Evolutionary conservation across 1,140 invertebrate genomes (phyloP), one percentile per base, ranked within the genome.

Genomic region (Drosophila guanche): DNA sequence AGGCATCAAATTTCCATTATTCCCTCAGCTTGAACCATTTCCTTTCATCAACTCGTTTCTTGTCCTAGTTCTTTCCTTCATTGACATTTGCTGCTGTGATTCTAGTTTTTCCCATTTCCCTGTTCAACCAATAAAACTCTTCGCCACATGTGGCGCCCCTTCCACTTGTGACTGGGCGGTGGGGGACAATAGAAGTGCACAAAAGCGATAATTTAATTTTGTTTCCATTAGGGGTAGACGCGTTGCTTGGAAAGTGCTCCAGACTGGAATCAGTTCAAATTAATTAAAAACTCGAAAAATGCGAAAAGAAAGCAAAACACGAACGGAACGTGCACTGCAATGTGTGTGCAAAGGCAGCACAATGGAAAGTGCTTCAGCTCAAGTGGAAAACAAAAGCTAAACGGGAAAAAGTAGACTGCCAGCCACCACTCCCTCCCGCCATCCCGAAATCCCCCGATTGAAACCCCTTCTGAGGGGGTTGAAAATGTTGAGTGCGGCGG

Each of bases 381-480:
- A 81, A 88, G 81, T 86, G 81, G 81, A 81, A 85, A 85, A 85
- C 83, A 85, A 85, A 85, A 81, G 83, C 80, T 83, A 83, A 78
- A 75, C 37, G 54, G 56, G 48, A 66, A 68, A 67, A 69, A 41
- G 22, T 12, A 23, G 33, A 37, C 14, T 50, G 45, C 58, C 56
- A 56, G 51, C 27, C 29, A 29, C 20, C 25, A 61, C 55, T 67
- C 59, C 22, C 55, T n/a, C n/a, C 27, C 8, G 7, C 27, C 10
- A 22, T 12, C 10, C 12, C 16, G 16, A 37, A 37, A 12, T 12
- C 33, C 33, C 33, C 10, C 33, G 33, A 37, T 12, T 4, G 10
- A 37, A 37, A 37, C 33, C 33, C 33, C 33, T 37, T 37, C 12
- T 41, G 59, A 86, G 73, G 73, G 81, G 80, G 80, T 86, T 85